phyloP scores from a whole-genome alignment of 2,888 invertebrate genomes.

The Aplocera efformata region DNA sequence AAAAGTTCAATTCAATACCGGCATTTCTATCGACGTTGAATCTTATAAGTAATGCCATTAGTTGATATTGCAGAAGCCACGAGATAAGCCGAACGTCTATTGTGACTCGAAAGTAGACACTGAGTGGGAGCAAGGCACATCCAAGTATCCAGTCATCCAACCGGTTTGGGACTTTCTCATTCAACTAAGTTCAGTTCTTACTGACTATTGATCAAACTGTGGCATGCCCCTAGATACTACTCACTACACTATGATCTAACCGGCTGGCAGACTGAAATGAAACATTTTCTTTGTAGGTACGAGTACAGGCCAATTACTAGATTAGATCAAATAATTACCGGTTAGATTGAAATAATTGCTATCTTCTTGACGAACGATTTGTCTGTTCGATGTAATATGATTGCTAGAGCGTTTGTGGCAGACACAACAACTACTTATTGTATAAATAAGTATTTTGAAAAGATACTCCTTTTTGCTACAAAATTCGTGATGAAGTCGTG shows the following conservation, averaged over 20 bases:
- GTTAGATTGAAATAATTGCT: slow-evolving; percentile 25
- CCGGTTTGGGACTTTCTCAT: slow-evolving; percentile 78
- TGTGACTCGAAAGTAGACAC: slow-evolving; percentile 78
- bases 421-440: too few relatives aligned
- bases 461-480: neutral
- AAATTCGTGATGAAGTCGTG: neutral
- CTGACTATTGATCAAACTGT: slow-evolving; percentile 9
- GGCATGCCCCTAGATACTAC: slow-evolving; percentile 4
- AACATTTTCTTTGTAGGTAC: slow-evolving; percentile 42
- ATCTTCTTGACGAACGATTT: slow-evolving; percentile 20
- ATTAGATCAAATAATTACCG: slow-evolving; percentile 37
- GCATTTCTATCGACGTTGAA: slow-evolving; percentile 13
- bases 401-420: slow-evolving; percentile 1
- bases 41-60: slow-evolving; percentile 23
- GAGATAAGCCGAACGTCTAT: slow-evolving; percentile 62
- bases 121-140: slow-evolving; percentile 45
- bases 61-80: slow-evolving; percentile 47
- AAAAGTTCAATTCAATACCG: too few relatives aligned
- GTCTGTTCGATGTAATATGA: slow-evolving; percentile 20
- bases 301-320: slow-evolving; percentile 39
- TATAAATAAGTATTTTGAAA: neutral
- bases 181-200: slow-evolving; percentile 35
- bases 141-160: slow-evolving; percentile 38
- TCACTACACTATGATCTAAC: slow-evolving; percentile 23
- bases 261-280: slow-evolving; percentile 44